phyloP scores from a whole-genome alignment of 2,113 vertebrate species.

The Manacus vitellinus region DNA sequence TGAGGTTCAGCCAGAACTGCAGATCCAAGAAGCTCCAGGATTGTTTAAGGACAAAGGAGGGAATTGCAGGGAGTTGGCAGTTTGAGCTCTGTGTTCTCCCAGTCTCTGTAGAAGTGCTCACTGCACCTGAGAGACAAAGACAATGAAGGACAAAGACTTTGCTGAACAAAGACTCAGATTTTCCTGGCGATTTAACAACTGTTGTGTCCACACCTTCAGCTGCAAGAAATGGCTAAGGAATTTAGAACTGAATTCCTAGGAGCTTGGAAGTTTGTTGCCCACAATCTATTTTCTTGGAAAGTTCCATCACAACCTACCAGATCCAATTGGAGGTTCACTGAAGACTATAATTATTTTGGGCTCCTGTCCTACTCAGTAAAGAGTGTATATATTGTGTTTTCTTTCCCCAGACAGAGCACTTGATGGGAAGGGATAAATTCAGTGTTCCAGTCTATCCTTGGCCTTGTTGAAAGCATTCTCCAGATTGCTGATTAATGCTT shows the following conservation, averaged over 20 bases:
- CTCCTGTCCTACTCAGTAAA: not conserved
- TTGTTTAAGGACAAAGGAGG: not conserved
- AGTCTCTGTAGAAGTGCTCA: not conserved
- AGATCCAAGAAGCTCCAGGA: not conserved
- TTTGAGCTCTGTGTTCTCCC: not conserved
- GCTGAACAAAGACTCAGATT: not conserved
- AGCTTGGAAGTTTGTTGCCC: not conserved
- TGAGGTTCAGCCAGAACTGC: not conserved
- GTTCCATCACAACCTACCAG: not conserved
- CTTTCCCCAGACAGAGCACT: not conserved
- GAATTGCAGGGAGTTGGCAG: not conserved
- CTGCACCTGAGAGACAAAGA: not conserved
- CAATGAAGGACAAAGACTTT: not conserved
- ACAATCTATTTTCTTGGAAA: not conserved
- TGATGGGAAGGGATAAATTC: not conserved
- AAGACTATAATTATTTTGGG: not conserved
- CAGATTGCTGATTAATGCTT: conserved; percentile 7
- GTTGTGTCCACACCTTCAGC: not conserved
- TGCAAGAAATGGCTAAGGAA: not conserved
- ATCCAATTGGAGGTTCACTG: not conserved
- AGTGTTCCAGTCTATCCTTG: not conserved
- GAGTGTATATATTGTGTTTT: not conserved
- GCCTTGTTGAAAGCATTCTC: not conserved
- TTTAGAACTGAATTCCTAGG: not conserved
- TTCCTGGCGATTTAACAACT: not conserved